phyloP scores from a whole-genome alignment of 2,888 invertebrate species.

The Fragum sueziense region DNA sequence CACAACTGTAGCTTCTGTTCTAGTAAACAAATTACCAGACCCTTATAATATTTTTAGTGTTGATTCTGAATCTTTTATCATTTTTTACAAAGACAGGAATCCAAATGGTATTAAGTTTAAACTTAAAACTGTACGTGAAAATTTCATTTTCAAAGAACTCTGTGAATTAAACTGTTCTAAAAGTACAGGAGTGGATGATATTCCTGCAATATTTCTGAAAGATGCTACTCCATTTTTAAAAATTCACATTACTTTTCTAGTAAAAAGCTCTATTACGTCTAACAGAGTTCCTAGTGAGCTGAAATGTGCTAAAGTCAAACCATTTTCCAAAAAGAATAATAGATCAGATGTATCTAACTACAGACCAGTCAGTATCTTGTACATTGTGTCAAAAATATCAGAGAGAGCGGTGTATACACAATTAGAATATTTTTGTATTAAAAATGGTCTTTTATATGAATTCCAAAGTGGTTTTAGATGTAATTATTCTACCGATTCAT shows the following conservation, averaged over 20 bases:
- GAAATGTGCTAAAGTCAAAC: slow-evolving; percentile 41
- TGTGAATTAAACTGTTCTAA: slow-evolving; percentile 35
- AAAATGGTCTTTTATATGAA: slow-evolving; percentile 37
- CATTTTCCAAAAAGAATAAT: slow-evolving; percentile 45
- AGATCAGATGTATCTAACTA: slow-evolving; percentile 45
- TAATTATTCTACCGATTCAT: slow-evolving; percentile 23
- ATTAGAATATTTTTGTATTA: slow-evolving; percentile 29
- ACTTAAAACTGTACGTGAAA: not conserved
- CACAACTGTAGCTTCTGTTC: slow-evolving; percentile 1
- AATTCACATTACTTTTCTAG: slow-evolving; percentile 44
- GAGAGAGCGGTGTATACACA: slow-evolving; percentile 45
- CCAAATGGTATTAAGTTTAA: not conserved
- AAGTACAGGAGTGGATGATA: slow-evolving; percentile 48
- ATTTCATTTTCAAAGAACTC: slow-evolving; percentile 32
- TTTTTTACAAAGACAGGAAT: slow-evolving; percentile 2
- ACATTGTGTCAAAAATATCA: slow-evolving; percentile 49
- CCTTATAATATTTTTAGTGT: not conserved
- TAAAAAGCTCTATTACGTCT: slow-evolving; percentile 42
- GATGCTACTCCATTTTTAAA: slow-evolving; percentile 38
- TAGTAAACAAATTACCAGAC: not conserved
- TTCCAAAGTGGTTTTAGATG: slow-evolving; percentile 40
- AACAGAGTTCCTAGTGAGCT: slow-evolving; percentile 46
- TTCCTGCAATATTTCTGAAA: slow-evolving; percentile 47
- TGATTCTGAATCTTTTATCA: not conserved
- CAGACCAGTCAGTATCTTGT: slow-evolving; percentile 53